Evolutionary conservation across 92 coral and sea anemone species (phyloP), one percentile per base, ranked within the genome.

Genomic region (Bergia sp.): DNA sequence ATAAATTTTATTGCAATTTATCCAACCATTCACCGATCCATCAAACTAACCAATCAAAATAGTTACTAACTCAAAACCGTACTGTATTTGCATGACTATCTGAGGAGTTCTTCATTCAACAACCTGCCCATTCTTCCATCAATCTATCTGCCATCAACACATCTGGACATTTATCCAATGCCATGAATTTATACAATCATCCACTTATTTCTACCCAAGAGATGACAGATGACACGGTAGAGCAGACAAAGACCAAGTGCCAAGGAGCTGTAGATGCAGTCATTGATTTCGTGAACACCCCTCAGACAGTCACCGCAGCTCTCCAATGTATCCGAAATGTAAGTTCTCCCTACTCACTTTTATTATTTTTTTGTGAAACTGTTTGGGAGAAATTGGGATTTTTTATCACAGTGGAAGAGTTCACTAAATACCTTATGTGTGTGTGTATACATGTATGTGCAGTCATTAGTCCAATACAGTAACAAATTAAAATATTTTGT

Each of bases 271-370:
- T 83, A 44, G 87, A 83, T 45, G 87, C 77, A 0, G 87, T 83
- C 29, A 83, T 83, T 36, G 87, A 83, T 47, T 83, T 44, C 69
- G 87, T 83, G 2, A 83, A 83, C 87, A 67, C 78, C 0, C 77
- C 77, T 6, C 87, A 44, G 61, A 83, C 87, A 38, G 76, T 67
- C 3, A 43, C 61, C 38, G 13, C 77, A 47, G 87, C 87, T 4
- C 87, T 83, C 20, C 21, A 83, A 42, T 83, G 44, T 29, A 83
- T 18, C 38, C 77, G 87, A 23, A 83, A 83, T 65, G 87, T 83
- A 83, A 83, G 87, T 41, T 41, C 3, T n/a, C 47, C n/a, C 5
- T 78, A 8, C 47, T 20, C 29, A 11, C 23, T 7, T 3, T 10
- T 18, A 3, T 9, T 1, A 1, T 76, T 76, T 5, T 18, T 50